Base-by-base conservation (phyloP, 2,113 vertebrate genomes). In the Pterocles burchelli region DNA sequence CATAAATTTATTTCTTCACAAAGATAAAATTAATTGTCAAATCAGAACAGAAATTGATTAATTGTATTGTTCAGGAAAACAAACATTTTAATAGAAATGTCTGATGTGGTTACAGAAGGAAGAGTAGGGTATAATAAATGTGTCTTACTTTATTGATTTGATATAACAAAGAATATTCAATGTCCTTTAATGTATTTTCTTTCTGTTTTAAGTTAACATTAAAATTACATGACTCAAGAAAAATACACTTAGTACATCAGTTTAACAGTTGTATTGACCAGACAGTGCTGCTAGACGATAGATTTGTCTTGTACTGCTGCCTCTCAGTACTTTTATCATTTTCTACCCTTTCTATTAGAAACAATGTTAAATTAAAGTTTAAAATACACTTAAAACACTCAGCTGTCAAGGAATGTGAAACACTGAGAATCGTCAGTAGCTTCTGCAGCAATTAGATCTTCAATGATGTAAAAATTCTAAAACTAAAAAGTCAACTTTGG, bases 141-240 rank as follows among this genome's bases (percentile, higher is more conserved):
- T 45, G 7, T 43, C 76, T 33, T 63, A 28, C 41, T 59, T 89
- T 81, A 51, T 70, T 85, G 81, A 88, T 95, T 92, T 97, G 29
- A 48, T 75, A 25, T 33, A 73, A 86, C 43, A 90, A 93, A 91
- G 59, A 86, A 85, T 95, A 90, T 78, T 81, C n/a, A 25, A 22
- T 82, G 45, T 41, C 68, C 57, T 85, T 91, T 10, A 66, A 94
- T 84, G 15, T 17, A 52, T 58, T 57, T 81, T 91, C 38, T 41
- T 91, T 70, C 31, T 85, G 26, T 5, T 89, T 89, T 63, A 85
- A 84, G 70, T 84, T 93, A 89, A 57, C 28, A 65, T 85, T 54
- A 54, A 78, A 95, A 88, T 84, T 58, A 48, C n/a, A 48, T 31
- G 25, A 76, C 41, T 80, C 19, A 54, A 45, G 89, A 74, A 55